Base-by-base conservation (phyloP, 2,797 vertebrate species). In the Buphagus erythrorhynchus region DNA sequence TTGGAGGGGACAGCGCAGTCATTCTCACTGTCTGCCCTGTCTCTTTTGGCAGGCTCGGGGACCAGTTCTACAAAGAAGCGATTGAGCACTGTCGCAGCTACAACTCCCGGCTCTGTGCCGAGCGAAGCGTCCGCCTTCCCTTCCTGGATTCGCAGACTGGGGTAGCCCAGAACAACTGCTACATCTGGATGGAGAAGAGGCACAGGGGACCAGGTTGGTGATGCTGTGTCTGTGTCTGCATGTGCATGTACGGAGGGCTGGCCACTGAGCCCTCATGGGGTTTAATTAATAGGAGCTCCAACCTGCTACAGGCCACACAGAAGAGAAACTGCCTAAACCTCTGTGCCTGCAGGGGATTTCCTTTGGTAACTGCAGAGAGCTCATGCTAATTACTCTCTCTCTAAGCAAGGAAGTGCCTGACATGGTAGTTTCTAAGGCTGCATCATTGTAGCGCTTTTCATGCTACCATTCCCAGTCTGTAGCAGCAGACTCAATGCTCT, bases 141-240 rank as follows among this genome's bases (percentile, higher is more conserved):
- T 99, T 99, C 97, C 98, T 99, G 91, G 99, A 99, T 97, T 99
- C 99, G 0, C 99, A 99, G 38, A 99, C 99, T 0, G 99, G 99
- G 4, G 99, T 99, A 46, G 99, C 99, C 84, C 99, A 99, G 97
- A 99, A 99, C 98, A 99, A 99, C 98, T 99, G 99, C 98, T 99
- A 99, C 98, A 99, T 99, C 98, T 99, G 99, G 99, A 99, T 99
- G 99, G 99, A 99, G 94, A 99, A 99, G 90, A 98, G 99, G 97
- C 99, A 99, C 94, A 98, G 99, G 77, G 99, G 99, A 91, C 99
- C 99, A 92, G 99, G 99, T 99, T 94, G 94, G 98, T 73, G 25
- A 17, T 0, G 1, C 35, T 71, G 59, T 63, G 67, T 55, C 61
- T 85, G 71, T 66, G 63, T 57, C 4, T 58, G 76, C 33, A 2